Base-by-base conservation (phyloP, 2,888 invertebrate species). In the Hymenopus coronatus region DNA sequence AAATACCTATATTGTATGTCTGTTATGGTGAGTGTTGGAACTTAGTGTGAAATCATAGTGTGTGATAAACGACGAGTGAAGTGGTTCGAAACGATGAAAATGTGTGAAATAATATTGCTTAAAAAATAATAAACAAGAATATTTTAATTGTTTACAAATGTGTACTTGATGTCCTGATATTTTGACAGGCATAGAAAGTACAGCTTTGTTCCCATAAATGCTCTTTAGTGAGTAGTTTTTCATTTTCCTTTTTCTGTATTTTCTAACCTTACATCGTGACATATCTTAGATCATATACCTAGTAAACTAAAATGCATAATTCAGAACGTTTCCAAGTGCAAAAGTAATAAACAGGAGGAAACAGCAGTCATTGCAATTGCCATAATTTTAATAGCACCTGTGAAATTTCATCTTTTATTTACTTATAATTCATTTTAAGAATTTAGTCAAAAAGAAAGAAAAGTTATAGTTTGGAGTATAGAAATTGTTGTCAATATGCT, bases 111-210 rank as follows among this genome's bases (percentile, higher is more conserved):
- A 40, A 83, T 33, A 89, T 88, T 89, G 89, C 88, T 88, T 89
- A 81, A 82, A 88, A 88, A 28, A 84, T 82, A 89, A 88, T 88
- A 83, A 89, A 89, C 84, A 87, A 88, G 88, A 89, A 89, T 89
- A 89, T 89, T 89, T 89, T 89, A 89, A 86, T 88, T 89, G 89
- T 89, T 89, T 89, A 84, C 40, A 70, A 54, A 87, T 20, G 46
- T 83, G 30, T 83, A 70, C 54, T 70, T 70, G 54, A 20, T 70
- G 20, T 70, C 54, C 54, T 70, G 54, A 70, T 70, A 25, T 25
- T 70, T 70, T 70, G 20, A 20, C 54, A 70, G 54, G 54, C 54
- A 70, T 70, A 25, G 25, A 70, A 20, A 70, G 54, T 70, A 70
- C 54, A 70, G 20, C 54, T 70, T 25, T 70, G 54, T 70, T 70